Percentiles rank a stretch among this genome's conserved stretches.
These are phyloP conservation scores for Sthenelais limicola DNA, from an alignment of 2,888 invertebrate genomes.

Conservation along the genomic window DNA sequence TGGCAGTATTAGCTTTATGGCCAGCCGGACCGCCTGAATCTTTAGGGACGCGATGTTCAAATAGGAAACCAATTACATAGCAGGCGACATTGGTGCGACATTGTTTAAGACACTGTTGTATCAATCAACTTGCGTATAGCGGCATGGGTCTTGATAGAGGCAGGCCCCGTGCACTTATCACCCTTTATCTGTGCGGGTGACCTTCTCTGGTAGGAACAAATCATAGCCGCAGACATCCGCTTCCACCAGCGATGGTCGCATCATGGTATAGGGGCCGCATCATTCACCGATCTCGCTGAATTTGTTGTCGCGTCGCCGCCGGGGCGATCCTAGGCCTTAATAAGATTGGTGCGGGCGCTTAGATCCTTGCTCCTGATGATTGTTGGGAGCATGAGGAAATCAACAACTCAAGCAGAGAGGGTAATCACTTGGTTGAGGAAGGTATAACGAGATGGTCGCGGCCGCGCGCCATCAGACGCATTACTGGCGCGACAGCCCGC, in stretches of 20 bases:
- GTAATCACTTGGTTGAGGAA: neutral
- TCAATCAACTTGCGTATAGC: no score
- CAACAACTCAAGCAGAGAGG: slow-evolving; percentile 1
- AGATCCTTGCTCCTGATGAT: slow-evolving; percentile 17
- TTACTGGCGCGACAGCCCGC: slow-evolving; percentile 1
- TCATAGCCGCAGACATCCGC: no score
- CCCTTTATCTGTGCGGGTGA: no score
- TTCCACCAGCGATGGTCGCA: neutral
- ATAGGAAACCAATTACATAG: no score
- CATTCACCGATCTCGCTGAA: neutral
- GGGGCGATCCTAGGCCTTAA: slow-evolving; percentile 5
- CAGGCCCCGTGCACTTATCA: no score
- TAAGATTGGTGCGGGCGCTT: slow-evolving; percentile 24
- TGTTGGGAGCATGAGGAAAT: neutral
- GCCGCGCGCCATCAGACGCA: slow-evolving; percentile 21
- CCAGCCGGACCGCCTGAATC: no score
- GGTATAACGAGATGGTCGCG: slow-evolving; percentile 13
- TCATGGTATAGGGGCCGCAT: neutral
- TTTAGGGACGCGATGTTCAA: no score
- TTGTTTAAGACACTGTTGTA: no score
- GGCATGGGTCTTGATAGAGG: no score
- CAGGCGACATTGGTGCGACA: no score
- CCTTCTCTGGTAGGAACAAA: no score
- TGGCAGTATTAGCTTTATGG: no score
- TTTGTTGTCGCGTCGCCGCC: neutral